Base-by-base conservation (phyloP, 1,140 invertebrate species). In the Varroa destructor region DNA sequence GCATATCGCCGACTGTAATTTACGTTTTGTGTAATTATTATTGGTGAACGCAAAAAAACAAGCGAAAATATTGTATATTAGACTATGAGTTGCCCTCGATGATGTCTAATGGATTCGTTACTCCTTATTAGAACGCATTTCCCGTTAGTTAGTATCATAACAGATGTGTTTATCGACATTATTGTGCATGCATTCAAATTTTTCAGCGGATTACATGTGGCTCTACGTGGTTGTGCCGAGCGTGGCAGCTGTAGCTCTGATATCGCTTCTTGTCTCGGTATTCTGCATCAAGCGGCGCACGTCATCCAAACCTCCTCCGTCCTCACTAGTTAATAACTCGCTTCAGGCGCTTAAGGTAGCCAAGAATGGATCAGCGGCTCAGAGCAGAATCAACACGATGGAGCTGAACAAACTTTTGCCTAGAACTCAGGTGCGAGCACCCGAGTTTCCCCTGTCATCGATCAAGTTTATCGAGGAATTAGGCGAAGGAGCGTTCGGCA, bases 401-500 rank as follows among this genome's bases (percentile, higher is more conserved):
- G 89, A 91, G 81, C 84, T 89, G 84, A 88, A 86, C 77, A 86
- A 86, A 56, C 79, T 90, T 46, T 76, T 90, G 57, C 83, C 86
- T 1, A 85, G 84, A 71, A 71, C 83, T 14, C 74, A 74, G 36
- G 72, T 77, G 25, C 74, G 79, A 43, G 79, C 80, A 5, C 75
- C 80, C 51, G 76, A 83, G 77, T 84, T 82, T 75, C 81, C 87
- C 84, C 76, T 92, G 85, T 81, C 85, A 61, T 88, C 89, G 77
- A 88, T 97, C 0, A 84, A 88, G 73, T 95, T 97, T 77, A 82
- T 94, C 54, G 90, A 97, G 79, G 93, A 97, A 79, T 81, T 98
- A 1, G 93, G 93, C 54, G 93, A 97, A 83, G 93, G 93, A 42
- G 91, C 92, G 64, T 98, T 96, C 82, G 94, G 93, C 83, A 91